These are phyloP conservation scores for Siderastrea siderea DNA, from an alignment of 92 coral and sea anemone genomes.

Conservation along the genomic window DNA sequence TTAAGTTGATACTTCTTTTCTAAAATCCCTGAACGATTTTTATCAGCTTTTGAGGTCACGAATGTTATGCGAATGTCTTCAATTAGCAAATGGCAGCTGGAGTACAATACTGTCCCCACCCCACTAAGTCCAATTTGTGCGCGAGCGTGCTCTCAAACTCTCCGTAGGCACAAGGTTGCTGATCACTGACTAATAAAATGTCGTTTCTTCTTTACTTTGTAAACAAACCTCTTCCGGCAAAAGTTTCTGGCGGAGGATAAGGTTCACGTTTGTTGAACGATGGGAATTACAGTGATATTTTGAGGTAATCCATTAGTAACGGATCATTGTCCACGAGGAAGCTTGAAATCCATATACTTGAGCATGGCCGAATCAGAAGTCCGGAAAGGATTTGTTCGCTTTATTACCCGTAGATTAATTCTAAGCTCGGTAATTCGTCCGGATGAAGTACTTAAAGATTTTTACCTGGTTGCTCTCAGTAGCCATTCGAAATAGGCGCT, in stretches of 20 bases:
- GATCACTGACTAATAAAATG: background rate
- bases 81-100: background rate
- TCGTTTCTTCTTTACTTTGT: constrained; percentile 11
- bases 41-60: constrained; percentile 45
- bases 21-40: constrained; percentile 13
- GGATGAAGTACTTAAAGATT: background rate
- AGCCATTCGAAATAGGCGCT: background rate
- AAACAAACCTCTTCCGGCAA: constrained; percentile 6
- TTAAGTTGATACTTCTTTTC: constrained; percentile 10
- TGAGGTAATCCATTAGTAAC: background rate
- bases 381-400: constrained; percentile 15
- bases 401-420: constrained; percentile 22
- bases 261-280: background rate
- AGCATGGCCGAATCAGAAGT: background rate
- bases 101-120: constrained; percentile 1
- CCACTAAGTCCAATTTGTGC: background rate
- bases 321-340: background rate
- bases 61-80: constrained; percentile 1
- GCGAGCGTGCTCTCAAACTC: background rate
- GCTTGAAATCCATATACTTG: background rate
- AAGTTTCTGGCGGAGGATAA: background rate
- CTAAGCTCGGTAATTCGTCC: background rate
- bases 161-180: background rate
- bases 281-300: background rate
- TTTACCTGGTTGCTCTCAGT: background rate